Conservation (phyloP, 1,140 invertebrate genomes). For the Anastrepha ludens region DNA sequence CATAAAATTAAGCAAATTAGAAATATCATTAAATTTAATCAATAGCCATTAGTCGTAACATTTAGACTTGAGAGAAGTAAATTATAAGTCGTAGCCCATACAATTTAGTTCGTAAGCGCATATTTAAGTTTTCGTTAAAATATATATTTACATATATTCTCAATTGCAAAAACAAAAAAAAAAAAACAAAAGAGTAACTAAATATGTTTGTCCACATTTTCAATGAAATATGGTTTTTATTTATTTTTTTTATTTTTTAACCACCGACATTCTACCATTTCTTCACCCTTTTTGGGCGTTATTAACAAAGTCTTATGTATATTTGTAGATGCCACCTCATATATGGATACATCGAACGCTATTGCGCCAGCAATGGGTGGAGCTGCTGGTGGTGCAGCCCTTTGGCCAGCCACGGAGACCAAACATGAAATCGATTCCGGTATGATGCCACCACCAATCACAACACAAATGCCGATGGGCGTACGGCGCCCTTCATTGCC, state of each 20-base stretch:
- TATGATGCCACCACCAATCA: conserved; percentile 80
- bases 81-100: not conserved
- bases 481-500: conserved; percentile 76
- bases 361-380: conserved; percentile 54
- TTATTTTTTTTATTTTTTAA: not conserved
- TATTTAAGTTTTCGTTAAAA: conserved; percentile 47
- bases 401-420: conserved; percentile 64
- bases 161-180: not conserved
- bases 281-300: conserved; percentile 46
- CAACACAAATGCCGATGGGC: conserved; percentile 75
- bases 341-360: conserved; percentile 66
- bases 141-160: conserved; percentile 18
- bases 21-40: conserved; percentile 2
- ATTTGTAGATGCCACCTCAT: conserved; percentile 68
- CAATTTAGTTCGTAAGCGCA: conserved; percentile 1
- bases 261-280: conserved; percentile 41
- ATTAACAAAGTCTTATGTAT: conserved; percentile 61
- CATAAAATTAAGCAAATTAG: conserved; percentile 7
- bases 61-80: no score
- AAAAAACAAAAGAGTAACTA: conserved; percentile 47
- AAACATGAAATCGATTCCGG: conserved; percentile 76
- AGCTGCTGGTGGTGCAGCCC: conserved; percentile 5
- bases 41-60: not conserved
- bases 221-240: conserved; percentile 51
- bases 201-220: conserved; percentile 52